These are phyloP conservation scores for Drosophila subpulchrella DNA, from an alignment of 1,140 invertebrate genomes.

Conservation along the genomic window DNA sequence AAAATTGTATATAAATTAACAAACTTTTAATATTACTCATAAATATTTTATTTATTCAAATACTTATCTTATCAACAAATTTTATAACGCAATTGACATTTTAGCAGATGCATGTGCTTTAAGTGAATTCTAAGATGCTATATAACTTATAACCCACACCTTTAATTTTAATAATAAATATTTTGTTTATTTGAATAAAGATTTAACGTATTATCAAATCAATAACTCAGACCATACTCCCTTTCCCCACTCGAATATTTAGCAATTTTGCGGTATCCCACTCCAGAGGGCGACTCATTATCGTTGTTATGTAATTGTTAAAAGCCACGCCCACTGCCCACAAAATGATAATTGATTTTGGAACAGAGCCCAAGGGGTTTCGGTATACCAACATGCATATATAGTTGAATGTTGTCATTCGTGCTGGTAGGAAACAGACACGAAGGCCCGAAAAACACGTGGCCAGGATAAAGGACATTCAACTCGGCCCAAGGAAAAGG, in stretches of 20 bases:
- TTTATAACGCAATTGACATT: no score
- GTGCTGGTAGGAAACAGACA: constrained; percentile 20
- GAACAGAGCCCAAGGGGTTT: constrained; percentile 10
- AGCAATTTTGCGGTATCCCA: constrained; percentile 50
- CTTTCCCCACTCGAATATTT: constrained; percentile 30
- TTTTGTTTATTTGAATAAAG: not conserved
- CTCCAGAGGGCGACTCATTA: constrained; percentile 24
- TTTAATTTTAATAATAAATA: no score
- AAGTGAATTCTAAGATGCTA: no score
- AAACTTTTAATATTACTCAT: no score
- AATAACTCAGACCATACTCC: constrained; percentile 46
- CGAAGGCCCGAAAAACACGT: constrained; percentile 13
- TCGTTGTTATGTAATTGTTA: constrained; percentile 46
- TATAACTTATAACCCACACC: no score
- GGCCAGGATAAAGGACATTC: constrained; percentile 51
- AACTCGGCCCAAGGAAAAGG: constrained; percentile 40
- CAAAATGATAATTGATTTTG: constrained; percentile 71
- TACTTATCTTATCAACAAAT: no score
- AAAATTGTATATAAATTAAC: no score
- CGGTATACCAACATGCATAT: not conserved
- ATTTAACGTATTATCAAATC: constrained; percentile 42
- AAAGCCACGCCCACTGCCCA: constrained; percentile 40
- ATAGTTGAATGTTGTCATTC: constrained; percentile 18
- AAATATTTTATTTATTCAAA: no score
- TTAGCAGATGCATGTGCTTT: no score